Base-by-base conservation (phyloP, 2,797 vertebrate genomes). In the Melanotaenia parkinsoni region DNA sequence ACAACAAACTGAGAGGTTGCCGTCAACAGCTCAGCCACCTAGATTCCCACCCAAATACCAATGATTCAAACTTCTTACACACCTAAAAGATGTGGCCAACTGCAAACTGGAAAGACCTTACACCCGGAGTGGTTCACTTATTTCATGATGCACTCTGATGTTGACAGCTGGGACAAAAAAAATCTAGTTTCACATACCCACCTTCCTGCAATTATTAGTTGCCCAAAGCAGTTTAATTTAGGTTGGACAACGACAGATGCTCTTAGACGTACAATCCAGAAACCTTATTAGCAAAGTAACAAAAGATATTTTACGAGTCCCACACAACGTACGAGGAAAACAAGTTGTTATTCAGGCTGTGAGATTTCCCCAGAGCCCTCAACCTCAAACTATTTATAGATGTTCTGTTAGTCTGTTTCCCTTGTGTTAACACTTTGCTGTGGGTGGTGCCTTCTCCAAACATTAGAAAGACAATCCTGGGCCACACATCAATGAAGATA, bases 311-410 rank as follows among this genome's bases (percentile, higher is more conserved):
- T 80, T 80, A 83, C 62, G 74, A 66, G 83, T 79, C 47, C 62
- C 51, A 62, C 79, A 71, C 70, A 82, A 86, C 79, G 83, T 62
- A 89, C 83, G 83, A 80, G 86, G 74, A 92, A 92, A 93, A 91
- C 86, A 90, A 89, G 85, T 86, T 90, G 88, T 92, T 92, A 86
- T 92, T 89, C 84, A 88, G 85, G 73, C 81, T 80, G 80, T 57
- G 82, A 85, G 85, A 86, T 86, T 89, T 85, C 91, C 87, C 90
- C 67, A 70, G 90, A 89, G 91, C 72, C 63, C 58, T 73, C 37
- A 83, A 90, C 87, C 86, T 89, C 89, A 88, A 77, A 90, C 86
- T 92, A 92, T 93, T 91, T 89, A 89, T 91, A 92, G 85, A 74
- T 64, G 83, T 86, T 89, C 82, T 72, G 83, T 89, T 86, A 74